phyloP scores from a whole-genome alignment of 2,113 vertebrate genomes.

The Sylvia atricapilla region DNA sequence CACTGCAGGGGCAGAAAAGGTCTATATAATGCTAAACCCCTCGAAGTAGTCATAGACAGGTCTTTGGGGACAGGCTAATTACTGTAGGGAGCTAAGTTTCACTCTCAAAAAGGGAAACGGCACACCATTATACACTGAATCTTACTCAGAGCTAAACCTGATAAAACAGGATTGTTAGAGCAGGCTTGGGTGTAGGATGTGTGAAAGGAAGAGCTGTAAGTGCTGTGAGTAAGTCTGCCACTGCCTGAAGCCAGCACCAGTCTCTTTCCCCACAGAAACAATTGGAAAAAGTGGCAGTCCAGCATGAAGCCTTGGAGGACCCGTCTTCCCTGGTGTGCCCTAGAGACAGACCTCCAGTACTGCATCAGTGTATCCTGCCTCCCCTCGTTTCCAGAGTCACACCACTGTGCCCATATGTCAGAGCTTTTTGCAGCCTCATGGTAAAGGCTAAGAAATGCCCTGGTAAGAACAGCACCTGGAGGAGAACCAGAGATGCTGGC shows the following conservation, averaged over 20 bases:
- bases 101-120: background rate
- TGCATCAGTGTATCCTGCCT: background rate
- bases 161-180: background rate
- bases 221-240: background rate
- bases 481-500: background rate
- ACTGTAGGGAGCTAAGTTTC: background rate
- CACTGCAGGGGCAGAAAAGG: conserved; percentile 1
- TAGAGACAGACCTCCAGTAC: background rate
- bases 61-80: conserved; percentile 25
- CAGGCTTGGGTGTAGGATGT: background rate
- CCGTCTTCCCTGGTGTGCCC: background rate
- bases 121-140: background rate
- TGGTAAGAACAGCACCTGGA: background rate
- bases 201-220: background rate
- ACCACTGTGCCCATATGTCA: background rate
- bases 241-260: background rate
- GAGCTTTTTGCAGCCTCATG: background rate
- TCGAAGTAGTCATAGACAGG: background rate
- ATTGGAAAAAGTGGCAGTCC: background rate
- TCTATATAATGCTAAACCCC: background rate
- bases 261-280: background rate
- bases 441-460: background rate
- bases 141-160: background rate
- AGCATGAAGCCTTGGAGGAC: background rate
- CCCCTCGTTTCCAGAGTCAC: background rate